Base-by-base conservation (phyloP, 1,140 invertebrate species). In the Dolichoris vasculosae region DNA sequence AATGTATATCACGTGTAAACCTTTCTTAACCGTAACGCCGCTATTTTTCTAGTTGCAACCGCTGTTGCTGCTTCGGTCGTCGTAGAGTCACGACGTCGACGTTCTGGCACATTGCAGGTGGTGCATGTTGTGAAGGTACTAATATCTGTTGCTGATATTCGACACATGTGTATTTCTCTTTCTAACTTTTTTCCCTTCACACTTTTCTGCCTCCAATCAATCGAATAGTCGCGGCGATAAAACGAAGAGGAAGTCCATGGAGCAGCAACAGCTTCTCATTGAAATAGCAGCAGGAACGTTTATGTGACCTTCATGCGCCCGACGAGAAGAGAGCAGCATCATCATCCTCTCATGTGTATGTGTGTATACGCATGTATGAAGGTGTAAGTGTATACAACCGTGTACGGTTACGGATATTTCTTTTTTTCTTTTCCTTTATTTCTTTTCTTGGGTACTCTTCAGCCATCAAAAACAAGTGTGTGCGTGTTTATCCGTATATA, bases 301-400 rank as follows among this genome's bases (percentile, higher is more conserved):
- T 73, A 46, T 76, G 75, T 85, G 84, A 85, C 84, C 84, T 85
- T 85, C 84, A 85, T 67, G 79, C 64, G 84, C 69, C 78, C 84
- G 84, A 81, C 15, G 63, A 69, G 83, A 84, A 79, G 76, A 84
- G 76, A 84, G 73, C 48, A 80, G 77, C 59, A 69, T 64, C 81
- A 84, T 83, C 82, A 77, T 78, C 64, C 63, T 71, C 43, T 80
- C 77, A 51, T 85, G 30, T 43, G 43, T 30, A 51, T 75, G 35
- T 26, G 35, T 71, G 43, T 51, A 59, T 30, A 23, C 30, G 30
- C 38, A 40, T 46, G 46, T 55, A 64, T 71, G 46, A 6, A 51
- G 17, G 48, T 80, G n/a, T 75, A 79, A 73, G 46, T 55, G 48
- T 46, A 77, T n/a, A 30, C 35, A 69, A 55, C n/a, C 11, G 43